phyloP scores from a whole-genome alignment of 2,797 vertebrate genomes.

The Parauchenoglanis punctatus region DNA sequence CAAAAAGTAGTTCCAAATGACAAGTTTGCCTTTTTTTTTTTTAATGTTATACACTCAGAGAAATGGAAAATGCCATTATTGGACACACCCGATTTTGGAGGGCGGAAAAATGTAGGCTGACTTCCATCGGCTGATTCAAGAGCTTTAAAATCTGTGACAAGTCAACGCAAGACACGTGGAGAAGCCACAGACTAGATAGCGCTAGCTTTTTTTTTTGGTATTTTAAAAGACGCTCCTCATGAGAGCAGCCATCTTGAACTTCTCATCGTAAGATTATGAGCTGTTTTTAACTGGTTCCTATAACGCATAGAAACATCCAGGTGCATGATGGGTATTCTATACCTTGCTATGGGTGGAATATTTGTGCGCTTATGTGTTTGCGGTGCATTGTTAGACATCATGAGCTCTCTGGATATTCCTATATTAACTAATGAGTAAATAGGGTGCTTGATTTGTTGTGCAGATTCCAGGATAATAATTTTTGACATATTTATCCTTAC shows the following conservation, averaged over 20 bases:
- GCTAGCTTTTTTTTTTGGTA: background rate
- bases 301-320: background rate
- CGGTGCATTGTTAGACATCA: background rate
- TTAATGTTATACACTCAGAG: background rate
- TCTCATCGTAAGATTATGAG: background rate
- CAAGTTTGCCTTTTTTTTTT: background rate
- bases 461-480: background rate
- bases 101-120: background rate
- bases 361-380: background rate
- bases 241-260: background rate
- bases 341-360: background rate
- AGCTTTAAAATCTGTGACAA: background rate
- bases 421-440: background rate
- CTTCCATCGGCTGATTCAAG: slow-evolving; percentile 8
- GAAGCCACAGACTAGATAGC: background rate
- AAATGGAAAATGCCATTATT: background rate
- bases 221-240: no score
- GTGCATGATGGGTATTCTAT: slow-evolving; percentile 2
- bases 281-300: background rate
- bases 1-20: background rate
- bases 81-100: slow-evolving; percentile 8
- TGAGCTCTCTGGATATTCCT: background rate
- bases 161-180: background rate
- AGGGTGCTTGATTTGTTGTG: background rate
- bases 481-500: background rate